A percentile compares a stretch with the other conserved stretches of the same genome.
Evolutionary conservation across 2,113 vertebrate species (phyloP).

Genomic region (Promerops cafer): DNA sequence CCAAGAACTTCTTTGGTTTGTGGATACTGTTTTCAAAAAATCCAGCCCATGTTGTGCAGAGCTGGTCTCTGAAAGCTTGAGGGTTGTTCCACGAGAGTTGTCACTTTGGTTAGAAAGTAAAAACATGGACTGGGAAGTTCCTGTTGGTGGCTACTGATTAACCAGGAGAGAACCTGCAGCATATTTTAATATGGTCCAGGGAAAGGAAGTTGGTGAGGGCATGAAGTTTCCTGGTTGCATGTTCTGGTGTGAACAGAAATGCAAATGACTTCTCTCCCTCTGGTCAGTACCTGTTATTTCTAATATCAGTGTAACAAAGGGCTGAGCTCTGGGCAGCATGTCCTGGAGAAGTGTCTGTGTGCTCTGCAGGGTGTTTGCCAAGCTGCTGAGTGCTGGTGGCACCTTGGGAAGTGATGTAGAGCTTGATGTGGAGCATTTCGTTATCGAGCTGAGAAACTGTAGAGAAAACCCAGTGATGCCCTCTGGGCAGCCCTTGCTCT

Average conservation of each 20-base stretch:
- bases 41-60: neutral
- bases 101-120: neutral
- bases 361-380: neutral
- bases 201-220: neutral
- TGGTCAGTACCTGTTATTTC: neutral
- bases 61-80: neutral
- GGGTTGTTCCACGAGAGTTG: neutral
- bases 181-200: neutral
- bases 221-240: neutral
- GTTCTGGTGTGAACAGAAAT: neutral
- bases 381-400: neutral
- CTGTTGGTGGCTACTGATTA: neutral
- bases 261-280: neutral
- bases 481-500: neutral
- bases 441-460: neutral
- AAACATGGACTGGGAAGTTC: neutral
- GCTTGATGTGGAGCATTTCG: neutral
- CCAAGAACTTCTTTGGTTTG: neutral
- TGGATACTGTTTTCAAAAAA: neutral
- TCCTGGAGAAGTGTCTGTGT: neutral
- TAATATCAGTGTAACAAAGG: neutral
- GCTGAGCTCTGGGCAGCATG: neutral
- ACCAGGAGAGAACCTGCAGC: neutral
- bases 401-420: neutral
- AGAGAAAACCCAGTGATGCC: rapidly evolving